These are phyloP conservation scores for Brachionus plicatilis DNA, from an alignment of 1,140 invertebrate genomes.

Conservation along the genomic window DNA sequence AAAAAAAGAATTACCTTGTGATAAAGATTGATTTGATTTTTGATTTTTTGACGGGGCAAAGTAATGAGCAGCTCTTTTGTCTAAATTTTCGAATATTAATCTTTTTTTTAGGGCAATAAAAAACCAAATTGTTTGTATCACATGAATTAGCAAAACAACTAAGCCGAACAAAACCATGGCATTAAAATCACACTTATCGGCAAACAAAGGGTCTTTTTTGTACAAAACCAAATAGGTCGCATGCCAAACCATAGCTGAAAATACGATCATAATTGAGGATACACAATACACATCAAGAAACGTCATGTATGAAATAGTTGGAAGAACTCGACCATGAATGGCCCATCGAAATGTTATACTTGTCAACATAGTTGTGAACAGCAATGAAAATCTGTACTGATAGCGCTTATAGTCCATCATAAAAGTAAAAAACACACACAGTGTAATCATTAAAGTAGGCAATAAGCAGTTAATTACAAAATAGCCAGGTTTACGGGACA, in stretches of 20 bases:
- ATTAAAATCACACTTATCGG: not conserved
- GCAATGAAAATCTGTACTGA: slow-evolving; percentile 13
- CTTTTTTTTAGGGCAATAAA: not conserved
- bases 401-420: not conserved
- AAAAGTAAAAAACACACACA: slow-evolving; percentile 33
- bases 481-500: not conserved
- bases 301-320: slow-evolving; percentile 8
- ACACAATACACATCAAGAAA: slow-evolving; percentile 11
- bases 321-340: slow-evolving; percentile 1
- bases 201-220: not conserved
- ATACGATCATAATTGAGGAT: not conserved
- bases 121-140: slow-evolving; percentile 11
- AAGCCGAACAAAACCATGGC: not conserved
- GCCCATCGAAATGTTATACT: slow-evolving; percentile 25
- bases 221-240: not conserved
- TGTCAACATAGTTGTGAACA: slow-evolving; percentile 9
- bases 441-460: not conserved
- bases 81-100: too few species aligned
- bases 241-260: slow-evolving; percentile 19
- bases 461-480: not conserved
- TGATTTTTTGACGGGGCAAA: too few species aligned
- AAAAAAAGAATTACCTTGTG: too few species aligned
- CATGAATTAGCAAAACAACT: not conserved
- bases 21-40: too few species aligned
- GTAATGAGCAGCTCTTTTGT: too few species aligned